Base-by-base conservation (phyloP, 2,888 invertebrate genomes). In the Pecten maximus region DNA sequence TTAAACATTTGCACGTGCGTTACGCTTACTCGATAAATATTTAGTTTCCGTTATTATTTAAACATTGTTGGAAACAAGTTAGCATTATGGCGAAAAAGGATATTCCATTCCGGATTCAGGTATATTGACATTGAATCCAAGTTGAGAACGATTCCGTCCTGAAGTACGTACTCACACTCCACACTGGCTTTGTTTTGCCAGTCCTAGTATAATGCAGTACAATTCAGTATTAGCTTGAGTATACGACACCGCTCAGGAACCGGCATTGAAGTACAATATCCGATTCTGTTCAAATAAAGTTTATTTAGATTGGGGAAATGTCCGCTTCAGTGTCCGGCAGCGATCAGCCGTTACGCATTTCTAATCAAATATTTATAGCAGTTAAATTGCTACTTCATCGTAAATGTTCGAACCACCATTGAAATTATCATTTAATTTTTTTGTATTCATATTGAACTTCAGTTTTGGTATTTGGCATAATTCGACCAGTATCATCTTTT, bases 11-110 rank as follows among this genome's bases (percentile, higher is more conserved):
- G 74, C 74, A 74, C 74, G 74, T 74, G 74, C 74, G 23, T 74
- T 74, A 74, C 35, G 74, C 74, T 74, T 74, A 74, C 74, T 74
- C 74, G 35, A 35, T 74, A 74, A 74, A 74, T 74, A 74, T 74
- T 74, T 28, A 74, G 74, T 74, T 74, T 74, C 74, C 74, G 74
- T 35, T 19, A 23, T 28, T 35, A 74, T 35, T 35, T 16, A 35
- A n/a, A 35, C 15, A 35, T 10, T 1, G 10, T 12, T 28, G 35
- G 74, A 74, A 74, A 74, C 74, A 74, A 74, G 74, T 28, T 74
- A 28, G 74, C 74, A 28, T 8, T 74, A 35, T 23, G 28, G 23
- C 35, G 74, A 35, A 74, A 74, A 74, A 35, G 35, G 12, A 1
- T 8, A 28, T 23, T 74, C 35, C 74, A 74, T 35, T 12, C 23